Conservation (phyloP, 1,140 invertebrate genomes). For the Drosophila obscura region DNA sequence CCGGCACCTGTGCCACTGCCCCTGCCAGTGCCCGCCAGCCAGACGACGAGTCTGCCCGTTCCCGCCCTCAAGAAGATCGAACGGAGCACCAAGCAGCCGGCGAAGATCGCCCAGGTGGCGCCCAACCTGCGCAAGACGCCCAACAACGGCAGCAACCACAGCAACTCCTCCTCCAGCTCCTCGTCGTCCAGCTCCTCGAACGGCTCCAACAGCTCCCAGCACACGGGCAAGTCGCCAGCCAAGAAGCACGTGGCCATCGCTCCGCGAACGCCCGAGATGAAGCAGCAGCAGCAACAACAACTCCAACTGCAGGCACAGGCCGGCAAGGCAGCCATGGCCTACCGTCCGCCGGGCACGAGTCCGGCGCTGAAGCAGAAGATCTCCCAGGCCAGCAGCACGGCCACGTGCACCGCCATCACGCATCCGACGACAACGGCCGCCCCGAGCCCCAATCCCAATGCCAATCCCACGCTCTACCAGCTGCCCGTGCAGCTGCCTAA, state of each 20-base stretch:
- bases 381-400: conserved; percentile 34
- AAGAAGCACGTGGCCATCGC: conserved; percentile 83
- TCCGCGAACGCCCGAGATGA: conserved; percentile 80
- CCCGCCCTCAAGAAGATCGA: conserved; percentile 81
- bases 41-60: conserved; percentile 47
- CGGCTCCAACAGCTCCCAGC: conserved; percentile 11
- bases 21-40: conserved; percentile 3
- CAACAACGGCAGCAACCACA: conserved; percentile 45
- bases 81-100: conserved; percentile 77
- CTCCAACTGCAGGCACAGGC: conserved; percentile 21
- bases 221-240: conserved; percentile 75
- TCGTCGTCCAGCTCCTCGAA: conserved; percentile 34
- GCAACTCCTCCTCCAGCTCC: conserved; percentile 26
- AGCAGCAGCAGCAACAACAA: conserved; percentile 68
- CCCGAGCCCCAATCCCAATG: conserved; percentile 26
- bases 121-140: conserved; percentile 80
- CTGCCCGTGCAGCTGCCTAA: conserved; percentile 80
- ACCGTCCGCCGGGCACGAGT: conserved; percentile 24
- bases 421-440: conserved; percentile 26
- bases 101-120: conserved; percentile 83
- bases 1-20: conserved; percentile 8
- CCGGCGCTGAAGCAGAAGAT: conserved; percentile 54
- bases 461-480: conserved; percentile 75
- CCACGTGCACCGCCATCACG: conserved; percentile 23
- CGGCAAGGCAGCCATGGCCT: conserved; percentile 40